Percentiles rank a stretch among this genome's conserved stretches.
phyloP scores from a whole-genome alignment of 1,140 invertebrate species.

The Tetragonula clypearis region DNA sequence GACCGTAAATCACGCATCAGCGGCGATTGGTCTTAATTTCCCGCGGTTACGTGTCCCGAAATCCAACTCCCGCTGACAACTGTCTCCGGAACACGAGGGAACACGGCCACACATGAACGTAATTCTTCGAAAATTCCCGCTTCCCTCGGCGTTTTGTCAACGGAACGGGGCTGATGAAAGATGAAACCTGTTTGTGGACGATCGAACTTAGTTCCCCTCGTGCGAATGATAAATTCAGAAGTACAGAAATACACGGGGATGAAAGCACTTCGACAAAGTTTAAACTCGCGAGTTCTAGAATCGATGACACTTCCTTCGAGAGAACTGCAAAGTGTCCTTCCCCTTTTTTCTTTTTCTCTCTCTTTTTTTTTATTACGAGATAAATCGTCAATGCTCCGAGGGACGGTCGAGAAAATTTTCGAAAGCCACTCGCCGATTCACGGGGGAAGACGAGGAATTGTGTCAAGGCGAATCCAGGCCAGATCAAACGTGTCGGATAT shows the following conservation, averaged over 20 bases:
- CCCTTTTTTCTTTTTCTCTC: too few species aligned
- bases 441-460: not conserved
- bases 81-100: not conserved
- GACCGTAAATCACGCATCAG: slow-evolving; percentile 71
- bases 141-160: slow-evolving; percentile 32
- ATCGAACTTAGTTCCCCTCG: not conserved
- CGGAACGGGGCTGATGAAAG: slow-evolving; percentile 31
- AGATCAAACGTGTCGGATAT: slow-evolving; percentile 2
- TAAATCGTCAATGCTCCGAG: not conserved
- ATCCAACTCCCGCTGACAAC: slow-evolving; percentile 36
- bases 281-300: not conserved
- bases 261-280: not conserved
- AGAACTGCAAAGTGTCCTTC: not conserved
- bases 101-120: not conserved
- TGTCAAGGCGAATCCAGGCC: not conserved
- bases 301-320: not conserved
- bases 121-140: slow-evolving; percentile 7
- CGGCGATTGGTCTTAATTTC: slow-evolving; percentile 75
- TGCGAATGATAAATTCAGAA: not conserved
- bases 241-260: too few species aligned
- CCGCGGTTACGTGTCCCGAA: slow-evolving; percentile 69
- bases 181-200: not conserved
- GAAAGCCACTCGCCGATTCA: not conserved
- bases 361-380: not conserved
- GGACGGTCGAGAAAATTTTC: not conserved